phyloP scores from a whole-genome alignment of 2,113 vertebrate genomes.

The Propithecus coquereli region DNA sequence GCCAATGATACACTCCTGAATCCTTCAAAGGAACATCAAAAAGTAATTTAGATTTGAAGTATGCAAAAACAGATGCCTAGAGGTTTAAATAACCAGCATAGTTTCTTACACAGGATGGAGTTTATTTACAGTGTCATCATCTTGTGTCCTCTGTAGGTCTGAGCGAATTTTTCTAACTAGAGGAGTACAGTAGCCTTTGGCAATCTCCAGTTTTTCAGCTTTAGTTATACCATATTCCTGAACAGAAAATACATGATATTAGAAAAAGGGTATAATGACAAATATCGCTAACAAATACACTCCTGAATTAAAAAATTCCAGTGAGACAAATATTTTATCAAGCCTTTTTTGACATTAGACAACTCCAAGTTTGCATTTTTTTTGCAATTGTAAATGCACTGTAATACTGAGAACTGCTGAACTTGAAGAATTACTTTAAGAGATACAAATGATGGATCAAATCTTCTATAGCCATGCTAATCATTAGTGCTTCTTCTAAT shows the following conservation, averaged over 20 bases:
- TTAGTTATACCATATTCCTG: constrained; percentile 94
- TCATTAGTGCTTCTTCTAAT: not conserved
- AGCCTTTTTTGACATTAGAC: not conserved
- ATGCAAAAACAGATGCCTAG: not conserved
- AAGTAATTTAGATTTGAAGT: not conserved
- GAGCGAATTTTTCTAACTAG: constrained; percentile 92
- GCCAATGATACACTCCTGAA: not conserved
- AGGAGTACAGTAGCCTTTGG: constrained; percentile 93
- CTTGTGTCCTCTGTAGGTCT: constrained; percentile 93
- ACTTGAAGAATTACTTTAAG: not conserved
- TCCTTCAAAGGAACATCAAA: not conserved
- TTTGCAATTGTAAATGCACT: not conserved
- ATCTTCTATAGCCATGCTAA: not conserved
- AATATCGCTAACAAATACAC: not conserved
- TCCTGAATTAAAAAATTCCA: constrained; percentile 33
- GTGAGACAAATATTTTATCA: not conserved
- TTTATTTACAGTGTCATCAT: constrained; percentile 95
- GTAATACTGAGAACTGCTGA: not conserved
- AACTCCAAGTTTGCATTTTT: not conserved
- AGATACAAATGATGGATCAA: not conserved
- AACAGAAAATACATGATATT: constrained; percentile 57
- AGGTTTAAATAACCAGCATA: not conserved
- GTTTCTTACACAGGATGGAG: constrained; percentile 90
- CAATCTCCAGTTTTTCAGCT: constrained; percentile 92
- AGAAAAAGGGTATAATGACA: constrained; percentile 29